Percentiles rank a stretch among this genome's conserved stretches.
These are phyloP conservation scores for Heterotis niloticus DNA, from an alignment of 2,113 vertebrate species.

Conservation along the genomic window DNA sequence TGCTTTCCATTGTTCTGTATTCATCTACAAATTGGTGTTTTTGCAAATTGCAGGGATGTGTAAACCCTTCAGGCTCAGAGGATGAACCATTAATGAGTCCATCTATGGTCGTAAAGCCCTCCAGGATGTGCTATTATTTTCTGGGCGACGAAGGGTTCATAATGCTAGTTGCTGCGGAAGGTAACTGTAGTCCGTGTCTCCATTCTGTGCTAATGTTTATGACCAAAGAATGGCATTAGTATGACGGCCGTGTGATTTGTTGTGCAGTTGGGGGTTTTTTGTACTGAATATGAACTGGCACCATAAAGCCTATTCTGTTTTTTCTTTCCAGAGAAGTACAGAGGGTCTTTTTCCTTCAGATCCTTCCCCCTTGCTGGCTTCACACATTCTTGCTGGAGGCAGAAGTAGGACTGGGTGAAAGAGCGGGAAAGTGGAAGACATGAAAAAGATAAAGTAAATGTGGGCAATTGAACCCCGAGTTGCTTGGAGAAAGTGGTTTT, in stretches of 20 bases:
- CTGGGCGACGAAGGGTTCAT: conserved; percentile 16
- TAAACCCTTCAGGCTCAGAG: neutral
- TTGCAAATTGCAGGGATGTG: neutral
- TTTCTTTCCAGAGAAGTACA: no score
- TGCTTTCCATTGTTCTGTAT: neutral
- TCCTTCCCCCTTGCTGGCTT: no score
- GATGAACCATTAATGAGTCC: neutral
- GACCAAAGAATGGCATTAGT: neutral
- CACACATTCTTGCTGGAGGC: conserved; percentile 4
- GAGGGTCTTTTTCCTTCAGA: no score
- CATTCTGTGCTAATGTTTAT: conserved; percentile 13
- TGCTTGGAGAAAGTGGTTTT: neutral
- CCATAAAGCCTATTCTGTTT: no score
- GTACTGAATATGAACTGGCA: no score
- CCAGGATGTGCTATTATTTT: conserved; percentile 9
- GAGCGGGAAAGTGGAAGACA: neutral
- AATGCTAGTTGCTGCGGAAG: conserved; percentile 18
- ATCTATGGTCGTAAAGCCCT: conserved; percentile 11
- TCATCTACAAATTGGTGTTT: neutral
- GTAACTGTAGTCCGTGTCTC: neutral
- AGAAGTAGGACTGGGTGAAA: neutral
- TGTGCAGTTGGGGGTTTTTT: no score
- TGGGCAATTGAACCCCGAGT: neutral
- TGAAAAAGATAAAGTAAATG: neutral
- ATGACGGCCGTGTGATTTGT: neutral